A percentile compares a stretch with the other conserved stretches of the same genome.
Conservation (phyloP, 2,797 vertebrate species). For the Gadopsis bispinosus region DNA sequence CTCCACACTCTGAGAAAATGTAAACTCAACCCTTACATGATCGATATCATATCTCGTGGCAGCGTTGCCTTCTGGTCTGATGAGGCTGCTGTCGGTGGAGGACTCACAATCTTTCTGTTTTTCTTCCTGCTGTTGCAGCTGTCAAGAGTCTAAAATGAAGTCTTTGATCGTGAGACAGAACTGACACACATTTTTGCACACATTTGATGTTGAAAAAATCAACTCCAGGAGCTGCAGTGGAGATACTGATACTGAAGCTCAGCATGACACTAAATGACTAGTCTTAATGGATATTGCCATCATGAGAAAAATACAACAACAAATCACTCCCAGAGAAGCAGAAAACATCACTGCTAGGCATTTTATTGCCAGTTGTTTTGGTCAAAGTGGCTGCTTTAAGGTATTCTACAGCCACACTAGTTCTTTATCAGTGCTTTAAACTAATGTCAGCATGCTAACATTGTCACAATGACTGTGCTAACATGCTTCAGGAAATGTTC, state of each 20-base stretch:
- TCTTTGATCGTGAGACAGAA: neutral
- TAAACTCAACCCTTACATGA: neutral
- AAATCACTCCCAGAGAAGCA: neutral
- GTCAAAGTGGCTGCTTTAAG: neutral
- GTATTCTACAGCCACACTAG: neutral
- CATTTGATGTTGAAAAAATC: neutral
- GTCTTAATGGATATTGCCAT: neutral
- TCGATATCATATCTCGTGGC: too few relatives aligned
- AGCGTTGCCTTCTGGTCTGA: neutral
- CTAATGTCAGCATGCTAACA: constrained; percentile 1
- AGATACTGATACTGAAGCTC: neutral
- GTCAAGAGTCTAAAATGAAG: neutral
- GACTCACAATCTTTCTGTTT: neutral
- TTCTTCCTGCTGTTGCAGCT: neutral
- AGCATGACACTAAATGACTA: neutral
- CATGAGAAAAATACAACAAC: neutral
- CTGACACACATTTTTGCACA: constrained; percentile 11
- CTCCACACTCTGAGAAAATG: constrained; percentile 3
- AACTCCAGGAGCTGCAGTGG: neutral
- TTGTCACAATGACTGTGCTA: neutral
- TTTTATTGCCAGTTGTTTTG: neutral
- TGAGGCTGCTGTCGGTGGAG: neutral
- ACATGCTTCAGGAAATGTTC: neutral
- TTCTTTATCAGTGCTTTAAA: neutral
- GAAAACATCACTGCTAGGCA: neutral